Percentiles rank a stretch among this genome's conserved stretches.
phyloP scores from a whole-genome alignment of 2,113 vertebrate genomes.

The Brienomyrus longianalis region DNA sequence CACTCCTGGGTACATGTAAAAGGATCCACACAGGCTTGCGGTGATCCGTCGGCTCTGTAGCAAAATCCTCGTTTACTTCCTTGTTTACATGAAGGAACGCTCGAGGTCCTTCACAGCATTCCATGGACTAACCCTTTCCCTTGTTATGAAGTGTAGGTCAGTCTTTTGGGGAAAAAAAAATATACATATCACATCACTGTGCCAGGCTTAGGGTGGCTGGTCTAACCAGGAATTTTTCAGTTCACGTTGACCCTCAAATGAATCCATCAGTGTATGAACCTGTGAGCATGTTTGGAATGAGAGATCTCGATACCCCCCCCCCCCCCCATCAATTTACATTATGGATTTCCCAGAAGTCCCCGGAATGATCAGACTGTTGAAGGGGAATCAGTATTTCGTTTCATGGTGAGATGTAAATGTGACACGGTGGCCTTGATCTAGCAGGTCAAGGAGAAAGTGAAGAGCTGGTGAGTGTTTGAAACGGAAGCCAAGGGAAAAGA shows the following conservation, averaged over 20 bases:
- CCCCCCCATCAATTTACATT: neutral
- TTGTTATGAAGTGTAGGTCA: neutral
- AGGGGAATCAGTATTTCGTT: too few species aligned
- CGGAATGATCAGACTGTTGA: neutral
- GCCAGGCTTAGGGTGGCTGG: neutral
- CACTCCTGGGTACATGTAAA: too few species aligned
- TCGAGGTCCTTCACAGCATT: conserved; percentile 1
- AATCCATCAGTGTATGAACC: neutral
- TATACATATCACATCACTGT: neutral
- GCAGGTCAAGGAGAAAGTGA: neutral
- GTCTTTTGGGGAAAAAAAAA: neutral
- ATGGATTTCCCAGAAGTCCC: neutral
- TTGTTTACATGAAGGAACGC: neutral
- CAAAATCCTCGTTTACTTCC: neutral
- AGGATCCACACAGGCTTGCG: neutral
- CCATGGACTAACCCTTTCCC: neutral
- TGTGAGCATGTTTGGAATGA: neutral
- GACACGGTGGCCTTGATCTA: neutral
- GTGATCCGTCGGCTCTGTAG: neutral
- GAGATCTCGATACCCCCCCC: neutral
- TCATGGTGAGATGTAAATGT: neutral
- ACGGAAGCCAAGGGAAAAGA: neutral
- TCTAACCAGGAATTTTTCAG: neutral
- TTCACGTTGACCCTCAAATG: neutral
- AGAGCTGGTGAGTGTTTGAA: neutral